Evolutionary conservation across 92 coral and sea anemone genomes (phyloP), one percentile per base, ranked within the genome.

Genomic region (Palythoa grandiflora): DNA sequence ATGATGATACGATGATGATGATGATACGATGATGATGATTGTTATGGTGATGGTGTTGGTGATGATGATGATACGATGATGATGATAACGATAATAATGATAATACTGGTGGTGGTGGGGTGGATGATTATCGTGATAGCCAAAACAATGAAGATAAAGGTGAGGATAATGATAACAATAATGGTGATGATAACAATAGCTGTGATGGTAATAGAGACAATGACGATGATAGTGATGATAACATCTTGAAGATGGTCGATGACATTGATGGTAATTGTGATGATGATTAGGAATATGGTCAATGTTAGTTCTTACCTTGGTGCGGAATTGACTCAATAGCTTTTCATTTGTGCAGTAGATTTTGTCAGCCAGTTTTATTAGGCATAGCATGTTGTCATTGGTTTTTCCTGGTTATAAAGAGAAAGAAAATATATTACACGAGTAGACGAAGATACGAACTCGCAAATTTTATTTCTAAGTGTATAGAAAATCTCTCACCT

Each of bases 121-220:
- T 15, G 16, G 20, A 63, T 63, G 71, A 16, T 63, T 13, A 59
- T 59, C 5, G 3, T 4, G 66, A 59, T 10, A n/a, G 66, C 21
- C 21, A 63, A 16, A 13, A 28, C 8, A 6, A 16, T n/a, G 71
- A n/a, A 16, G 20, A 63, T 71, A n/a, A 37, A 2, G 15, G 9
- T 71, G 39, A 37, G 19, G 94, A 91, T 75, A 96, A 91, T 93
- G 98, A 93, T 83, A 55, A 89, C 6, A n/a, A 79, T 40, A 10
- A 3, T 38, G 21, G 37, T 59, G 66, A 59, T 59, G 66, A 44
- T 44, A 44, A 59, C n/a, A 47, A 35, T 13, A 17, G 47, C 39
- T 10, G 9, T n/a, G 38, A 47, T 50, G 10, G 80, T 47, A 75
- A 28, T 40, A 7, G 20, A 28, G 28, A 28, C 28, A 28, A 28